These are phyloP conservation scores for Bolborhynchus lineola DNA, from an alignment of 2,113 vertebrate species.

Conservation along the genomic window DNA sequence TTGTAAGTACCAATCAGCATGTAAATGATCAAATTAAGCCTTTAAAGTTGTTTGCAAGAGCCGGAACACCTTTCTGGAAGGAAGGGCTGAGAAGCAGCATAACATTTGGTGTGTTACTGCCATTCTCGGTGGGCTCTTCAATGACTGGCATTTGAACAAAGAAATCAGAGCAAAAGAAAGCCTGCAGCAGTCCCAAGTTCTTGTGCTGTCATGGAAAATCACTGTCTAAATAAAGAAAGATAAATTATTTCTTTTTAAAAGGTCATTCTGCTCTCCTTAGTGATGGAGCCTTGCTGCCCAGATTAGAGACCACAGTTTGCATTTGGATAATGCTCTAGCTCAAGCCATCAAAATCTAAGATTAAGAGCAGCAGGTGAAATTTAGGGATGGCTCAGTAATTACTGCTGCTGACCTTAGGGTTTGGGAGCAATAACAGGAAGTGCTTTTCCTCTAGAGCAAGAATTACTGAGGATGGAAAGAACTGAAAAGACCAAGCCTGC, in stretches of 20 bases:
- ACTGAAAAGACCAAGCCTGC: neutral
- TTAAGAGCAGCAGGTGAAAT: neutral
- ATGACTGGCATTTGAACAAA: neutral
- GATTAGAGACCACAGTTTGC: neutral
- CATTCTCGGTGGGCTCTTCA: neutral
- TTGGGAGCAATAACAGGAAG: neutral
- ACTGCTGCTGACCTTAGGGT: neutral
- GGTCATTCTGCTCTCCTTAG: neutral
- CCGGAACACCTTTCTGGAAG: conserved; percentile 40
- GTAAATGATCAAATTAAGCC: conserved; percentile 65
- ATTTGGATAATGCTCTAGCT: neutral
- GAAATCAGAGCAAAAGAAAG: neutral
- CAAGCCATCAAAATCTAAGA: neutral
- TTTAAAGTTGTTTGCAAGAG: conserved; percentile 41
- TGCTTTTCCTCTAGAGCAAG: neutral
- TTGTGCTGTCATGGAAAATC: neutral
- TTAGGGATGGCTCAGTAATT: neutral
- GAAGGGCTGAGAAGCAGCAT: neutral
- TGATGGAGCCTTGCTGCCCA: neutral
- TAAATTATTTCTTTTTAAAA: neutral
- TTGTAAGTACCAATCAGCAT: conserved; percentile 62
- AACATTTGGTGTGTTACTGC: neutral
- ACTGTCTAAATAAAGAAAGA: neutral
- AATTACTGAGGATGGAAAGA: neutral
- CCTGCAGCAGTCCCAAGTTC: neutral